Conservation (phyloP, 2,113 vertebrate genomes). For the Terrapene triunguis region DNA sequence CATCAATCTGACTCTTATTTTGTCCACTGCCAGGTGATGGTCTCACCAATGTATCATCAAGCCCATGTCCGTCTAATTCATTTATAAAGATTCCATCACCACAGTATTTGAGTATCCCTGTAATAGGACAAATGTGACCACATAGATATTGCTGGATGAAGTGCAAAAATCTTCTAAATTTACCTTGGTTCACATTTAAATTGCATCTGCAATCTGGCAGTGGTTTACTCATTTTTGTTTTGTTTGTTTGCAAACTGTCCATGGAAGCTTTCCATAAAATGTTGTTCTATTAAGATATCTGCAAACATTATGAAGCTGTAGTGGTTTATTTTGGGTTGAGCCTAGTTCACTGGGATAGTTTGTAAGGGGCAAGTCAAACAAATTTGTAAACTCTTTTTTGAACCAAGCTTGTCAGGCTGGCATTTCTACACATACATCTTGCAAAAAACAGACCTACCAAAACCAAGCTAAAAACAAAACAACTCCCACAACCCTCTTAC, state of each 20-base stretch:
- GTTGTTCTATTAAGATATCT: conserved; percentile 19
- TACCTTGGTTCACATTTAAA: background rate
- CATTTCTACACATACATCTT: conserved; percentile 1
- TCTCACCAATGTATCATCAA: background rate
- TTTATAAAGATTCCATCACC: background rate
- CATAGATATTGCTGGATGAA: background rate
- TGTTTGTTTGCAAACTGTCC: background rate
- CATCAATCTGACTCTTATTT: background rate
- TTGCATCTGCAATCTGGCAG: background rate
- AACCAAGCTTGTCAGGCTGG: background rate
- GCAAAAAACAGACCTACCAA: background rate
- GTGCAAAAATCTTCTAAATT: background rate
- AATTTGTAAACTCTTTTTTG: conserved; percentile 18
- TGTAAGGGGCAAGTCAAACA: conserved; percentile 49
- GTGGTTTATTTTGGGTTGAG: background rate
- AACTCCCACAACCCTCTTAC: background rate
- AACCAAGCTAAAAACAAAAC: background rate
- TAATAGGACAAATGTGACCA: background rate
- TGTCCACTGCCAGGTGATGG: background rate
- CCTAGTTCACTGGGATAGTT: background rate
- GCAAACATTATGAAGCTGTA: conserved; percentile 16
- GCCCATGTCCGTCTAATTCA: background rate
- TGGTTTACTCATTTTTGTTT: accelerated
- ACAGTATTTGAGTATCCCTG: background rate
- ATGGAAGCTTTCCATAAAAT: background rate